Evolutionary conservation across 2,113 vertebrate genomes (phyloP), one percentile per base, ranked within the genome.

Genomic region (Mystacornis crossleyi): DNA sequence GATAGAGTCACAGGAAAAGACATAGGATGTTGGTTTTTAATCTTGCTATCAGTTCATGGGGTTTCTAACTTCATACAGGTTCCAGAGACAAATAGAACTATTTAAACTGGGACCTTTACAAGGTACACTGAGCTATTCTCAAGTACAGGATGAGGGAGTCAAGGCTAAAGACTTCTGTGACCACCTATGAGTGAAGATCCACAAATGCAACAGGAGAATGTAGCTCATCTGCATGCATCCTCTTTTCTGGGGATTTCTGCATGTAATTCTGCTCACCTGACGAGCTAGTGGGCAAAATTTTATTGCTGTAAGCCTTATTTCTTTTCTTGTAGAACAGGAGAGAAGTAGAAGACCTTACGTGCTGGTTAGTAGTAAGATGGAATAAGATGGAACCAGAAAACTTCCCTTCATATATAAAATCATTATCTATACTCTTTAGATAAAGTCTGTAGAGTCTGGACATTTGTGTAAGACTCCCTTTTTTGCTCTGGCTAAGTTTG

Each of bases 21-120:
- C 26, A 36, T 0, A 18, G 17, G 4, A 9, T 43, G 12, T 1
- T 9, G 1, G 5, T 29, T 81, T 48, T 33, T 6, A 42, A 40
- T 34, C 34, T 81, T 84, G 24, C 19, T 69, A 13, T 69, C 12
- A 20, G 6, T 48, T 62, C 2, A 72, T 33, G 7, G 24, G 10
- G 23, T 86, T 93, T 83, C 28, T 26, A 53, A 38, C 12, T 42
- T 73, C 25, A 36, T 36, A 17, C 4, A 43, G 3, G 47, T 48
- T 90, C 31, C 73, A 43, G n/a, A 53, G 23, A 80, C 8, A 82
- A 79, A 69, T 17, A 60, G 3, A 9, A 66, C 48, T 58, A 71
- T 74, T 90, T 83, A 34, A 66, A 66, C 14, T 19, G 18, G 33
- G 8, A 28, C 10, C 17, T 83, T 45, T 58, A 66, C 14, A 58